Evolutionary conservation across 2,113 vertebrate genomes (phyloP).

Genomic region (Ceratotherium simum): DNA sequence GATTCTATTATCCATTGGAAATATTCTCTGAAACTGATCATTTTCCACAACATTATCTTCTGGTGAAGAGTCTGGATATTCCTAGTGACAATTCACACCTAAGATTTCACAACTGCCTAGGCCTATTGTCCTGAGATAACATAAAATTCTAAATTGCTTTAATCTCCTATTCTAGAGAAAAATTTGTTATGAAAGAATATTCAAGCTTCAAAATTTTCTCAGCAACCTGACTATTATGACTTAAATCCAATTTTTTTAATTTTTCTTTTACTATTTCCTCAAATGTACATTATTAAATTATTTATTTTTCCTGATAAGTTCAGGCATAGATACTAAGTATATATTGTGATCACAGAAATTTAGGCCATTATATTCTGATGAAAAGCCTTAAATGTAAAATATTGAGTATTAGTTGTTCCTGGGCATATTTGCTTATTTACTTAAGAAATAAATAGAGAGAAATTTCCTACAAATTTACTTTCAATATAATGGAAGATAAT

Average conservation of each 20-base stretch:
- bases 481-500: background rate
- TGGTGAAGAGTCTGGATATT: background rate
- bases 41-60: background rate
- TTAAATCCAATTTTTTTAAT: background rate
- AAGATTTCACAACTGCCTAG: background rate
- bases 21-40: background rate
- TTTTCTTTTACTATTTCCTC: background rate
- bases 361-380: background rate
- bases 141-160: slow-evolving; percentile 19
- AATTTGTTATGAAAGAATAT: background rate
- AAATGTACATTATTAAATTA: background rate
- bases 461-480: background rate
- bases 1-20: background rate
- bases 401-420: background rate
- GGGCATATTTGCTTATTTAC: background rate
- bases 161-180: background rate
- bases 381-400: background rate
- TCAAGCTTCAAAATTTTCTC: background rate
- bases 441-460: background rate
- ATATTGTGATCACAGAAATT: background rate
- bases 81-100: background rate
- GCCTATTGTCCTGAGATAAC: background rate
- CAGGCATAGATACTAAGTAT: background rate
- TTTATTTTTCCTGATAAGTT: background rate
- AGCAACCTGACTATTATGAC: background rate